Conservation (phyloP, 2,888 invertebrate genomes). For the Gasteruption jaculator region DNA sequence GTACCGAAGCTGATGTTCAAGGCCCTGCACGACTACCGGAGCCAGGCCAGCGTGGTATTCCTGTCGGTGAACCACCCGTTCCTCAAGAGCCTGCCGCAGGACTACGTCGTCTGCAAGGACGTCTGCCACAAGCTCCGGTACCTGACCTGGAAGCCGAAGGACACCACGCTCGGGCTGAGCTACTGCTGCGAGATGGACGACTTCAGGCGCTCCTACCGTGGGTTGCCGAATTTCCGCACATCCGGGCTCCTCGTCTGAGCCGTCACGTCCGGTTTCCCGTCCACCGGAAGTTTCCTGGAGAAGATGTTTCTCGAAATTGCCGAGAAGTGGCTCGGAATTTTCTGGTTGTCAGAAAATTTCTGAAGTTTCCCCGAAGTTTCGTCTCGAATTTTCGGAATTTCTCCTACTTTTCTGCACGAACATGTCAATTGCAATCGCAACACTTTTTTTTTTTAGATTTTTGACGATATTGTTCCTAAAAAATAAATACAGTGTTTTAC, state of each 20-base stretch:
- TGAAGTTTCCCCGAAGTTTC: too few relatives aligned
- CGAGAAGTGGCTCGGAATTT: too few relatives aligned
- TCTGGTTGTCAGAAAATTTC: too few relatives aligned
- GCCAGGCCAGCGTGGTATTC: slow-evolving; percentile 57
- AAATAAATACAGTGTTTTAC: too few relatives aligned
- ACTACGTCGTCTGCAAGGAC: slow-evolving; percentile 36
- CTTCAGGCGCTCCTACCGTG: slow-evolving; percentile 16
- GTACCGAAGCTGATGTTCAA: slow-evolving; percentile 61
- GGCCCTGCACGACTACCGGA: slow-evolving; percentile 56
- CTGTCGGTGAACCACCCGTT: slow-evolving; percentile 63
- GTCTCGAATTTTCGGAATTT: too few relatives aligned
- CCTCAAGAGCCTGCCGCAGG: slow-evolving; percentile 20
- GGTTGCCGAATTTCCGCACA: slow-evolving; percentile 15
- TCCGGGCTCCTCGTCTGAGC: neutral
- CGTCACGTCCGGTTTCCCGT: neutral
- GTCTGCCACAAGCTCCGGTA: slow-evolving; percentile 34
- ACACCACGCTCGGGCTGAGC: slow-evolving; percentile 34
- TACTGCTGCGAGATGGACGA: slow-evolving; percentile 46
- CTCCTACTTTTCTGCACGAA: too few relatives aligned
- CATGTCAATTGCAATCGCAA: too few relatives aligned
- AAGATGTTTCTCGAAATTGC: too few relatives aligned
- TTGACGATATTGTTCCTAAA: too few relatives aligned
- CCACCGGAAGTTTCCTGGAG: too few relatives aligned
- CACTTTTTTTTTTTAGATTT: too few relatives aligned
- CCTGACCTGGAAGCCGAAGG: slow-evolving; percentile 33